These are phyloP conservation scores for Ibidorhyncha struthersii DNA, from an alignment of 2,113 vertebrate species.

Conservation along the genomic window DNA sequence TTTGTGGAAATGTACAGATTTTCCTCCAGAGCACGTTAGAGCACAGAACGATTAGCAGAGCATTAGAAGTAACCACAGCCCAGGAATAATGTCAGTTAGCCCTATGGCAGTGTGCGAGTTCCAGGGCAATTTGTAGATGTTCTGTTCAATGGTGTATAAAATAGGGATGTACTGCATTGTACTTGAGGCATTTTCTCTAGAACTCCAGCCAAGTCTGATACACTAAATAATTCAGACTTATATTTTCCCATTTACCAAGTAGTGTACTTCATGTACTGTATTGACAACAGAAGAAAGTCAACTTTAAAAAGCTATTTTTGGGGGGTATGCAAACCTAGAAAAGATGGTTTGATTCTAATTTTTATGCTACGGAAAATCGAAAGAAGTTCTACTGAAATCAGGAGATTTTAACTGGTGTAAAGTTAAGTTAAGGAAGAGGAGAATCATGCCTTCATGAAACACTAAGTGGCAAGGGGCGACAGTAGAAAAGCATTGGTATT, in stretches of 20 bases:
- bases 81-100: slow-evolving; percentile 74
- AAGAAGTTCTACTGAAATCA: neutral
- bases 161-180: slow-evolving; percentile 73
- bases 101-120: slow-evolving; percentile 70
- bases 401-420: neutral
- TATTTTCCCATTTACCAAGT: slow-evolving; percentile 57
- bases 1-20: slow-evolving; percentile 63
- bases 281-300: slow-evolving; percentile 58
- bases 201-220: slow-evolving; percentile 79
- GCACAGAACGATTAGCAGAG: slow-evolving; percentile 77
- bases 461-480: neutral
- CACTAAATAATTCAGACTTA: slow-evolving; percentile 83
- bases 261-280: slow-evolving; percentile 65
- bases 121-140: slow-evolving; percentile 81
- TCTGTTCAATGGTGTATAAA: slow-evolving; percentile 83
- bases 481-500: slow-evolving; percentile 10
- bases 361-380: neutral
- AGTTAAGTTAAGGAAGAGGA: neutral
- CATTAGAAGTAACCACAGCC: slow-evolving; percentile 70
- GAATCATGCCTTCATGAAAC: neutral
- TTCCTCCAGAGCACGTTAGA: slow-evolving; percentile 67
- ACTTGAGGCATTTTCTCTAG: slow-evolving; percentile 78
- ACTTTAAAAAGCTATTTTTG: neutral
- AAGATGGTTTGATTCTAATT: neutral
- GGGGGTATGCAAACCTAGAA: neutral